Percentiles rank a stretch among this genome's conserved stretches.
phyloP scores from a whole-genome alignment of 35 echinoderm and acorn worm species.

The Heliocidaris tuberculata region DNA sequence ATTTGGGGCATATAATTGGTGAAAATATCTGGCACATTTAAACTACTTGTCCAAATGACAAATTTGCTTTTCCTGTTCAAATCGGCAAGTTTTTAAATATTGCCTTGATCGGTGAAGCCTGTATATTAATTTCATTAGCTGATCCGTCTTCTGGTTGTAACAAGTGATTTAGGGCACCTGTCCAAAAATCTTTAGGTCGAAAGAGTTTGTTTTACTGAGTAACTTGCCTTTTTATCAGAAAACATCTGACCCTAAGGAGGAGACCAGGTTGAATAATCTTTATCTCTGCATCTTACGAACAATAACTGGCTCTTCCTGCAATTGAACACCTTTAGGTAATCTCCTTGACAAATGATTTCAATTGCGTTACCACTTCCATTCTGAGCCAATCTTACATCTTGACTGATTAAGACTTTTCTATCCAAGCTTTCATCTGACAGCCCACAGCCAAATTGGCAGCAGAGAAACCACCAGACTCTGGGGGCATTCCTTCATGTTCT shows the following conservation, averaged over 20 bases:
- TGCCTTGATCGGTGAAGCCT: not conserved
- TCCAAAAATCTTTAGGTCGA: not conserved
- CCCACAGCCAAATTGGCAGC: not conserved
- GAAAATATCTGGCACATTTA: no score
- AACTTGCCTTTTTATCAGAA: not conserved
- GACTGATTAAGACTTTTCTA: slow-evolving; percentile 33
- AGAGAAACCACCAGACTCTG: not conserved
- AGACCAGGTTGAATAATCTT: not conserved
- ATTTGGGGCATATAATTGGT: no score
- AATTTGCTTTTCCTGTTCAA: not conserved
- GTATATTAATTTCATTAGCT: not conserved
- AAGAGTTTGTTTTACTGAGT: not conserved
- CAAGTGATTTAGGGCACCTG: not conserved
- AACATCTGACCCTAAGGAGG: not conserved
- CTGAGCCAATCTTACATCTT: not conserved
- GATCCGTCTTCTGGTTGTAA: not conserved
- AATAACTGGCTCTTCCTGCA: not conserved
- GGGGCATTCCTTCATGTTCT: not conserved
- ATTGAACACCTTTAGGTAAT: not conserved
- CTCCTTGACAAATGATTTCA: not conserved
- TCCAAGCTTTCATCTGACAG: slow-evolving; percentile 17
- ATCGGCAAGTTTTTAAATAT: not conserved
- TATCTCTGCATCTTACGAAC: not conserved
- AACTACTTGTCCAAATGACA: not conserved
- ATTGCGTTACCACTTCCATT: not conserved